These are phyloP conservation scores for Brachionus angularis DNA, from an alignment of 1,140 invertebrate species.

Conservation along the genomic window DNA sequence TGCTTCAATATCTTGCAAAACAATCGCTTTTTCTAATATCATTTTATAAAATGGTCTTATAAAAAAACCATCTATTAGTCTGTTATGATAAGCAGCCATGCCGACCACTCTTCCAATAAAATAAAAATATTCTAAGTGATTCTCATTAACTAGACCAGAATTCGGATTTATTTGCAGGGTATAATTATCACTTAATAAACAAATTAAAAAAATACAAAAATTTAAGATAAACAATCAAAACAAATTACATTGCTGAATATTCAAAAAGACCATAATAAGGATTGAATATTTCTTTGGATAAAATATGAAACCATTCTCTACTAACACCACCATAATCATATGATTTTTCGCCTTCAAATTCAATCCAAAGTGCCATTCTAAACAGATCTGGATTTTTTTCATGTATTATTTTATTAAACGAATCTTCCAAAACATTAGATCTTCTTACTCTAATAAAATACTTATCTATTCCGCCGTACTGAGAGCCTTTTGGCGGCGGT, in stretches of 20 bases:
- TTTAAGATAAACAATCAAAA: not conserved
- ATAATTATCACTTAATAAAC: slow-evolving; percentile 80
- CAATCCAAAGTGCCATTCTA: slow-evolving; percentile 86
- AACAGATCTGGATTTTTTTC: slow-evolving; percentile 63
- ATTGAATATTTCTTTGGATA: slow-evolving; percentile 99
- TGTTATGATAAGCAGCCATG: slow-evolving; percentile 98
- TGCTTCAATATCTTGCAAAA: slow-evolving; percentile 92
- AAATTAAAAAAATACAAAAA: slow-evolving; percentile 10
- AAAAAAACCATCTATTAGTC: slow-evolving; percentile 88
- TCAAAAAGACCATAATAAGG: slow-evolving; percentile 98
- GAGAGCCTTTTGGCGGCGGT: slow-evolving; percentile 25
- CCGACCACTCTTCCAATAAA: slow-evolving; percentile 95
- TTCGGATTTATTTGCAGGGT: slow-evolving; percentile 97
- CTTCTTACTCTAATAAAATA: slow-evolving; percentile 63
- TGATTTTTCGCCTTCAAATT: slow-evolving; percentile 94
- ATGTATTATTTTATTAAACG: slow-evolving; percentile 60
- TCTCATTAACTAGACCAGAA: slow-evolving; percentile 92
- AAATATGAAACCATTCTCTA: slow-evolving; percentile 90
- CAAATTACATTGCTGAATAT: slow-evolving; percentile 84
- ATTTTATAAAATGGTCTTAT: slow-evolving; percentile 99
- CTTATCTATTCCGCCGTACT: slow-evolving; percentile 29
- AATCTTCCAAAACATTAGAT: slow-evolving; percentile 88
- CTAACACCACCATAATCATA: slow-evolving; percentile 90
- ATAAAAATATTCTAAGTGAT: slow-evolving; percentile 95
- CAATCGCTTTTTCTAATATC: slow-evolving; percentile 91